Base-by-base conservation (phyloP, 2,797 vertebrate genomes). In the Enteromius radiatus region DNA sequence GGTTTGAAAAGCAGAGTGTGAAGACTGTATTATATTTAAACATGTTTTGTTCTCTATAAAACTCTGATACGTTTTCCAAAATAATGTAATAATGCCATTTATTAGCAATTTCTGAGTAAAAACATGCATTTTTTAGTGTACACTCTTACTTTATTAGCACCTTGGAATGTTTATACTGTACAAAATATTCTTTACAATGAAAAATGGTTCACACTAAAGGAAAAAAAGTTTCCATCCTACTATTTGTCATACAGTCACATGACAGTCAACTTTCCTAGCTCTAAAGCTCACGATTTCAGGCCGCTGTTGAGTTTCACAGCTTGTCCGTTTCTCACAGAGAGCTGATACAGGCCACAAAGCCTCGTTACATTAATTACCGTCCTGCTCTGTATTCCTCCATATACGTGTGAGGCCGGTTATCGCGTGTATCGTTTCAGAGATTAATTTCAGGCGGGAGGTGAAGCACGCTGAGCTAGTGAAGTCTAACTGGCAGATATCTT, bases 291-390 rank as follows among this genome's bases (percentile, higher is more conserved):
- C 52, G 64, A 82, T 83, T 86, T 82, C 64, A 0, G 80, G 88
- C 85, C 77, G n/a, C n/a, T 88, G 87, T 87, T 87, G 88, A 89
- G 84, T 89, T 80, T 85, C 87, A 87, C 83, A 76, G 91, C 86
- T 82, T 79, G 84, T 68, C 82, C 63, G 2, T 28, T 87, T 76
- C 85, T 87, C 81, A 52, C 74, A 31, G 80, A 85, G 73, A 88
- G 88, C 83, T 88, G 78, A 87, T 86, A 81, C 45, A 68, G 41
- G 49, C 85, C 83, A 88, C 63, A 87, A 85, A 90, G 86, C 77
- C 84, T 81, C 43, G n/a, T 84, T 84, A 75, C 83, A 88, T 90
- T 92, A 91, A 90, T 91, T 91, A 87, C 85, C 69, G 78, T 81
- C 76, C 74, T 67, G 45, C 68, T 86, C 52, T 85, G 80, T 80